Base-by-base conservation (phyloP, 2,797 vertebrate genomes). In the Tragopan temminckii region DNA sequence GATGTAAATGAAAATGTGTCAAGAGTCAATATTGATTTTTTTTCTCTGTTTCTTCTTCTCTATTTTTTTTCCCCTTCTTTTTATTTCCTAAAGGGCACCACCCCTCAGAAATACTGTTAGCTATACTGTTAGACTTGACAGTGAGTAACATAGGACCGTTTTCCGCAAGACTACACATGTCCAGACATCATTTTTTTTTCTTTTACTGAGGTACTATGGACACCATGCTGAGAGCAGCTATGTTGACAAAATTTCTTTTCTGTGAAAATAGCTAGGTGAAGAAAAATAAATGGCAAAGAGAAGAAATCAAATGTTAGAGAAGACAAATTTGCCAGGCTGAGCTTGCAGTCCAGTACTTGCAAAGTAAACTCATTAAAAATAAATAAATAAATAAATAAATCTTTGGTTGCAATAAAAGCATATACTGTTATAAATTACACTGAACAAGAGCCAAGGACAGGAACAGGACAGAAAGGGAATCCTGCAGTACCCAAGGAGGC, bases 1-100 rank as follows among this genome's bases (percentile, higher is more conserved):
- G 96, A 98, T 98, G 97, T 98, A 98, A 98, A 98, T 98, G 98
- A 98, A 98, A 98, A 98, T 97, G 97, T 98, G 98, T 98, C 98
- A 98, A 98, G 97, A 98, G 97, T 97, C 97, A 96, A 94, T 98
- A 98, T 98, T 96, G 98, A 98, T 98, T 98, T 97, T 97, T 94
- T 96, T 97, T 96, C 88, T 94, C 87, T 46, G 94, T 94, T n/a
- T 75, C 21, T 35, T 94, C 33, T 80, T 13, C 12, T 24, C 27
- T 48, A 23, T 97, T 97, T 97, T 96, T 87, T 29, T 48, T 40
- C 5, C 57, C 17, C 94, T 93, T 85, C 89, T 48, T 40, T n/a
- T 70, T 77, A 85, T 93, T 86, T 93, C 93, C 81, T 50, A 94
- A 95, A 97, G 92, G 90, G 95, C 94, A 85, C 10, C 86, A 27